phyloP scores from a whole-genome alignment of 2,888 invertebrate species.

The Cephus spinipes region DNA sequence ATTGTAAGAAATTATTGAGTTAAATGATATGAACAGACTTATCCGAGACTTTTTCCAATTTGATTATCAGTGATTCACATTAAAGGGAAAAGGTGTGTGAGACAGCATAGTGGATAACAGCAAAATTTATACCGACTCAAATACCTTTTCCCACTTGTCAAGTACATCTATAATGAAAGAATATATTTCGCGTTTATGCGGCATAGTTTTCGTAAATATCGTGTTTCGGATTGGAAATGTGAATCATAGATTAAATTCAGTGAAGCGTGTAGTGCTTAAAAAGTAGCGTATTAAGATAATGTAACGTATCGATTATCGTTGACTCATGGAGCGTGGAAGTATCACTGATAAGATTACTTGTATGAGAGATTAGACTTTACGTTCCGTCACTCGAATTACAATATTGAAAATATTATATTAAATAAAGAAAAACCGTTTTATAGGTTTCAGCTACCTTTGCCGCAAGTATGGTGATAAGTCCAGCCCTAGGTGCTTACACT shows the following conservation, averaged over 20 bases:
- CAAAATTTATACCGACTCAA: too few relatives aligned
- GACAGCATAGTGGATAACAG: too few relatives aligned
- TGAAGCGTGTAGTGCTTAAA: not conserved
- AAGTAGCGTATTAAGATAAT: not conserved
- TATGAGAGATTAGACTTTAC: not conserved
- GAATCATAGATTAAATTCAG: not conserved
- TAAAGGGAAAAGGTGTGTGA: not conserved
- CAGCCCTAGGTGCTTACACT: conserved; percentile 92
- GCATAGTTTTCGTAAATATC: not conserved
- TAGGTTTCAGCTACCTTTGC: conserved; percentile 97
- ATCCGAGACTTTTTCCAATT: not conserved
- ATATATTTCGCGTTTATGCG: not conserved
- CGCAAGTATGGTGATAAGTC: conserved; percentile 98
- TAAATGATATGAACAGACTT: not conserved
- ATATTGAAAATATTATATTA: not conserved
- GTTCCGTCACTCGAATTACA: not conserved
- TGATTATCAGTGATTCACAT: not conserved
- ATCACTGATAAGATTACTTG: not conserved
- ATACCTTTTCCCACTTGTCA: too few relatives aligned
- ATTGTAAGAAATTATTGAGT: not conserved
- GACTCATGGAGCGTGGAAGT: not conserved
- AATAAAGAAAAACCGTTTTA: conserved; percentile 14
- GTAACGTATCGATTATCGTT: not conserved
- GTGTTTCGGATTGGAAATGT: not conserved
- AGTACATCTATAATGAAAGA: not conserved